Conservation (phyloP, 2,113 vertebrate species). For the Eurystomus gularis region DNA sequence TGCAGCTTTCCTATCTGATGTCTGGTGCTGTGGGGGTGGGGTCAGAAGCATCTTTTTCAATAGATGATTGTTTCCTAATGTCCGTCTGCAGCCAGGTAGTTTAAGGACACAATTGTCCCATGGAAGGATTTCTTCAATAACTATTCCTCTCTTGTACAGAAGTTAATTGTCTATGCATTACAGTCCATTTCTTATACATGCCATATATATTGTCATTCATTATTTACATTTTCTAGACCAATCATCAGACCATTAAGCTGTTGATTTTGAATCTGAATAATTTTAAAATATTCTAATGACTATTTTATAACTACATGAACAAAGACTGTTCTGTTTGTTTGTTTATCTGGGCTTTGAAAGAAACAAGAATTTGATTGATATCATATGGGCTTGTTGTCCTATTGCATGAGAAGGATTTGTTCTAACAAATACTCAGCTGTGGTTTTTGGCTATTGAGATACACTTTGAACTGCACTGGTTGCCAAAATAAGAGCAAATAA, state of each 20-base stretch:
- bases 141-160: not conserved
- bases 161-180: not conserved
- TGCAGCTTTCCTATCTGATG: not conserved
- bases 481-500: not conserved
- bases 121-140: not conserved
- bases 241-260: not conserved
- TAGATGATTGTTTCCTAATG: not conserved
- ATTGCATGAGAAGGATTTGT: conserved; percentile 1
- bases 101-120: not conserved
- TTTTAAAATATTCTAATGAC: not conserved
- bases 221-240: not conserved
- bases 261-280: not conserved
- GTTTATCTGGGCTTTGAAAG: not conserved
- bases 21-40: rapidly evolving
- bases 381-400: not conserved
- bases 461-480: not conserved
- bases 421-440: conserved; percentile 21
- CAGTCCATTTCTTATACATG: not conserved
- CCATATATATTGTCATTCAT: not conserved
- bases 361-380: not conserved
- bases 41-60: not conserved
- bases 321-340: not conserved
- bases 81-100: not conserved
- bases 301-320: not conserved
- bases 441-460: conserved; percentile 4